Percentiles rank a stretch among this genome's conserved stretches.
These are phyloP conservation scores for Laterallus jamaicensis DNA, from an alignment of 2,113 vertebrate genomes.

Conservation along the genomic window DNA sequence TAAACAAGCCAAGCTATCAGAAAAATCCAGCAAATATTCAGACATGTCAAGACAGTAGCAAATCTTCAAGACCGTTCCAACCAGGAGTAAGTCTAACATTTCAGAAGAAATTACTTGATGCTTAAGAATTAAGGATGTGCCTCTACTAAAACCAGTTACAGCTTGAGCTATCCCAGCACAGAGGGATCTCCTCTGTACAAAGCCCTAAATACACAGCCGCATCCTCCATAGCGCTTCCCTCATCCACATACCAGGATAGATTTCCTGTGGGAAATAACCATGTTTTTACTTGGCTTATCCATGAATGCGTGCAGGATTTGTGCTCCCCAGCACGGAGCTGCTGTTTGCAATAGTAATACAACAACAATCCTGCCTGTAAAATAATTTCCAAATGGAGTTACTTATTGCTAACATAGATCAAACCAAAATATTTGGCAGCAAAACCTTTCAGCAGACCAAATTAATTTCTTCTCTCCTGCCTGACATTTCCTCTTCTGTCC, in stretches of 20 bases:
- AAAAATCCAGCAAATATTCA: background rate
- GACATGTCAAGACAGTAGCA: background rate
- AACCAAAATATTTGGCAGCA: constrained; percentile 5
- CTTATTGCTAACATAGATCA: constrained; percentile 23
- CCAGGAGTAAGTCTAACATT: background rate
- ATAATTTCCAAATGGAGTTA: constrained; percentile 45
- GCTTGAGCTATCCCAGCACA: background rate
- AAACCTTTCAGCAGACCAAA: constrained; percentile 1
- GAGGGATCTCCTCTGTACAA: background rate
- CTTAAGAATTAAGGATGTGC: background rate
- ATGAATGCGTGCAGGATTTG: background rate
- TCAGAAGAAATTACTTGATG: background rate
- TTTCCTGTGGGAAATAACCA: constrained; percentile 27
- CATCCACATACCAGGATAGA: background rate
- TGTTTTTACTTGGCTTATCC: background rate
- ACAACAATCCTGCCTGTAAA: background rate
- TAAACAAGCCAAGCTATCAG: background rate
- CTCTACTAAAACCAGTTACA: background rate
- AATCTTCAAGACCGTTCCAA: background rate
- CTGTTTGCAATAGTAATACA: background rate
- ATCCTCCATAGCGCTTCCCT: background rate
- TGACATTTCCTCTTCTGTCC: background rate
- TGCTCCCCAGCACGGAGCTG: background rate
- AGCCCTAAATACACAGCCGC: background rate
- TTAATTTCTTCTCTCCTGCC: background rate